Conservation (phyloP, 2,888 invertebrate genomes). For the Chrysina gloriosa region DNA sequence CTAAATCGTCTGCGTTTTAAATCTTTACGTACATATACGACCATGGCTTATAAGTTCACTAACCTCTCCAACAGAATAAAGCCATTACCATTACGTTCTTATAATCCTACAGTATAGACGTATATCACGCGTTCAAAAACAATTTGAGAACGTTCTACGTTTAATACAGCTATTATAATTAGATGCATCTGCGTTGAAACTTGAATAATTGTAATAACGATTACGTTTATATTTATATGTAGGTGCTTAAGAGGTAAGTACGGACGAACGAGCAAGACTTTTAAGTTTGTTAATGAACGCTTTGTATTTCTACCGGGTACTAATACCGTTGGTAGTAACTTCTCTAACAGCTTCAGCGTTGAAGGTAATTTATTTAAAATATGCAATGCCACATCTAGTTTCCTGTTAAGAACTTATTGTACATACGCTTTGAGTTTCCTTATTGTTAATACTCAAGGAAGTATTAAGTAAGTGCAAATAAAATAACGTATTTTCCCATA, state of each 20-base stretch:
- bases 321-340: conserved; percentile 16
- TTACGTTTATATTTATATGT: not conserved
- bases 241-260: not conserved
- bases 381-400: not conserved
- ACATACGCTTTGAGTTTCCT: not conserved
- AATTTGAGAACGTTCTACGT: not conserved
- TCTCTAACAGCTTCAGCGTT: conserved; percentile 3
- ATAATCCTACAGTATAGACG: not conserved
- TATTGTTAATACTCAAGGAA: too few relatives aligned
- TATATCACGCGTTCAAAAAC: not conserved
- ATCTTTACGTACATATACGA: not conserved
- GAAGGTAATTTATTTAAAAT: conserved; percentile 13
- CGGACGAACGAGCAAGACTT: not conserved
- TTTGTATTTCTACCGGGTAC: conserved; percentile 15
- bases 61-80: not conserved
- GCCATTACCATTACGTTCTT: not conserved
- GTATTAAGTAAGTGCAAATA: too few relatives aligned
- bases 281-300: not conserved
- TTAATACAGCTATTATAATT: not conserved
- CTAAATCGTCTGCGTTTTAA: not conserved
- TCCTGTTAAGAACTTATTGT: conserved; percentile 1
- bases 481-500: too few relatives aligned
- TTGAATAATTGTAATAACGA: conserved; percentile 9
- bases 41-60: not conserved
- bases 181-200: conserved; percentile 3